Evolutionary conservation across 2,888 invertebrate species (phyloP).

Genomic region (Phragmatobia fuliginosa): DNA sequence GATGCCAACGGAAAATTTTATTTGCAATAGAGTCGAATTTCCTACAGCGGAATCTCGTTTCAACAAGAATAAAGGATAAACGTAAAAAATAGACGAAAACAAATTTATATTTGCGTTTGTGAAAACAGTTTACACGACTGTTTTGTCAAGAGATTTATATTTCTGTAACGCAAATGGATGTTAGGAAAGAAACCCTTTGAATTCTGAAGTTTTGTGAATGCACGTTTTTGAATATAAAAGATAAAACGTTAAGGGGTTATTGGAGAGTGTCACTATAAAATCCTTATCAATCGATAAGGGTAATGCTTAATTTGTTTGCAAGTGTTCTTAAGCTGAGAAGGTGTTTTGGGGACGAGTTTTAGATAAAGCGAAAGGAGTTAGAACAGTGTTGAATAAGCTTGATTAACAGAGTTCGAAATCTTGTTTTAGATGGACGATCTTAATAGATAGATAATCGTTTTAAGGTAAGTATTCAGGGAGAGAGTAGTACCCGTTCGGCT

Average conservation of each 20-base stretch:
- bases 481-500: too few relatives aligned
- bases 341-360: constrained; percentile 3
- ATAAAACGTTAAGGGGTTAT: constrained; percentile 33
- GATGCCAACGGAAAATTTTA: not conserved
- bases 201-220: constrained; percentile 46
- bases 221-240: constrained; percentile 46
- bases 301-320: constrained; percentile 36
- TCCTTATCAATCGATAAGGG: constrained; percentile 38
- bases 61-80: constrained; percentile 37
- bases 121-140: constrained; percentile 28
- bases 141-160: constrained; percentile 25
- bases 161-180: constrained; percentile 26
- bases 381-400: not conserved
- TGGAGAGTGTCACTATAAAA: constrained; percentile 31
- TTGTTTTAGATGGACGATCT: not conserved
- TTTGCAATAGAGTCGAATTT: constrained; percentile 40
- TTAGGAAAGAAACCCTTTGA: constrained; percentile 44
- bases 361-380: not conserved
- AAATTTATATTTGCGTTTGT: constrained; percentile 39
- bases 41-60: constrained; percentile 36
- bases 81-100: constrained; percentile 42
- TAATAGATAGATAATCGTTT: not conserved
- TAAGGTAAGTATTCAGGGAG: too few relatives aligned
- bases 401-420: constrained; percentile 1
- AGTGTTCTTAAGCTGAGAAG: constrained; percentile 22